These are phyloP conservation scores for Prunella himalayana DNA, from an alignment of 2,113 vertebrate genomes.

Conservation along the genomic window DNA sequence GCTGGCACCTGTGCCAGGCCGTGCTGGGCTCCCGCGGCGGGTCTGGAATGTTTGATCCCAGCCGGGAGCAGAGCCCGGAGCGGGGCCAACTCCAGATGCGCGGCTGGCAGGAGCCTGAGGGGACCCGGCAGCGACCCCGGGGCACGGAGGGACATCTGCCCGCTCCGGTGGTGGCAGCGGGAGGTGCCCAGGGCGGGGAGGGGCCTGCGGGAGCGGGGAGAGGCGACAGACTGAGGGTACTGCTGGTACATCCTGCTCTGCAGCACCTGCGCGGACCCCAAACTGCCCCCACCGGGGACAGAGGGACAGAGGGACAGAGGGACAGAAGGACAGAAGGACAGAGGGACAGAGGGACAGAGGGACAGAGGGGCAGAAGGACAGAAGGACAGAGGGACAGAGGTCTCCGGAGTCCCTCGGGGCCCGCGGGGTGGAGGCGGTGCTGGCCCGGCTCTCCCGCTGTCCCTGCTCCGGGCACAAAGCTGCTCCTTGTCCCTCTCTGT, in stretches of 20 bases:
- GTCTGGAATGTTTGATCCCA: neutral
- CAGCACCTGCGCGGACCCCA: fast-evolving
- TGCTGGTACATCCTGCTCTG: neutral
- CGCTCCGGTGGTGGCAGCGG: neutral
- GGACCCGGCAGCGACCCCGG: fast-evolving
- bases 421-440: fast-evolving
- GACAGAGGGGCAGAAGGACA: too few relatives aligned
- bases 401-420: too few relatives aligned
- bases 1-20: neutral
- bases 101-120: neutral
- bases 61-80: neutral
- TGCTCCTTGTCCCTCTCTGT: neutral
- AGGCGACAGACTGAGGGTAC: too few relatives aligned
- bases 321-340: too few relatives aligned
- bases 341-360: too few relatives aligned
- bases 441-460: fast-evolving
- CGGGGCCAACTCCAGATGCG: neutral
- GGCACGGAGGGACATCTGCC: neutral
- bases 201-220: fast-evolving
- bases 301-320: too few relatives aligned
- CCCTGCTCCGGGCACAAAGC: neutral
- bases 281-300: fast-evolving
- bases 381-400: too few relatives aligned
- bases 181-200: neutral
- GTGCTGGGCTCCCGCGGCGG: neutral